Evolutionary conservation across 1,140 invertebrate genomes (phyloP).

Genomic region (Argopecten irradians): DNA sequence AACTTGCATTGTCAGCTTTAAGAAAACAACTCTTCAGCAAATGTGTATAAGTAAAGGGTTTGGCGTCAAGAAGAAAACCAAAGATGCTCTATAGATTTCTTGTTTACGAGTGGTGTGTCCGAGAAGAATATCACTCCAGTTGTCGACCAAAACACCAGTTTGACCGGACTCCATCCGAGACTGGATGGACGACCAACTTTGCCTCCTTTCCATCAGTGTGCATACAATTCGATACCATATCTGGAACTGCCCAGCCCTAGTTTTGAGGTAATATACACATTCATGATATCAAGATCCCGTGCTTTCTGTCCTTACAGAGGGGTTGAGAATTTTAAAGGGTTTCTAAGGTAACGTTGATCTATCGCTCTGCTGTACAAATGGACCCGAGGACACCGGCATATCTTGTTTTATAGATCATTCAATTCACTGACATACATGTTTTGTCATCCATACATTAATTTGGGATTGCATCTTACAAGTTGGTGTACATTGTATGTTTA

Average conservation of each 20-base stretch:
- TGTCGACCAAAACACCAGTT: not conserved
- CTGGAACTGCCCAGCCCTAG: too few relatives aligned
- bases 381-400: not conserved
- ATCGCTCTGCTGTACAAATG: not conserved
- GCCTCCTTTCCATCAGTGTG: too few relatives aligned
- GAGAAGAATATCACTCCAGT: too few relatives aligned
- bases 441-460: not conserved
- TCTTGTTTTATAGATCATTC: not conserved
- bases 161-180: not conserved
- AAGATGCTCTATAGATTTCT: not conserved
- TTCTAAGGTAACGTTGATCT: not conserved
- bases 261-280: too few relatives aligned
- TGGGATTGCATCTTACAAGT: not conserved
- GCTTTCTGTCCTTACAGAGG: not conserved
- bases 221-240: not conserved
- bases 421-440: too few relatives aligned
- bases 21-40: not conserved
- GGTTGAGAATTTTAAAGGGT: constrained; percentile 40
- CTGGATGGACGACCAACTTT: too few relatives aligned
- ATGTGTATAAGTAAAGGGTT: not conserved
- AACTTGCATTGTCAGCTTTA: not conserved
- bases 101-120: not conserved
- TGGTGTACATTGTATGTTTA: not conserved
- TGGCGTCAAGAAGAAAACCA: not conserved
- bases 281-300: too few relatives aligned